Evolutionary conservation across 2,797 vertebrate species (phyloP).

Genomic region (Muscicapa comitata): DNA sequence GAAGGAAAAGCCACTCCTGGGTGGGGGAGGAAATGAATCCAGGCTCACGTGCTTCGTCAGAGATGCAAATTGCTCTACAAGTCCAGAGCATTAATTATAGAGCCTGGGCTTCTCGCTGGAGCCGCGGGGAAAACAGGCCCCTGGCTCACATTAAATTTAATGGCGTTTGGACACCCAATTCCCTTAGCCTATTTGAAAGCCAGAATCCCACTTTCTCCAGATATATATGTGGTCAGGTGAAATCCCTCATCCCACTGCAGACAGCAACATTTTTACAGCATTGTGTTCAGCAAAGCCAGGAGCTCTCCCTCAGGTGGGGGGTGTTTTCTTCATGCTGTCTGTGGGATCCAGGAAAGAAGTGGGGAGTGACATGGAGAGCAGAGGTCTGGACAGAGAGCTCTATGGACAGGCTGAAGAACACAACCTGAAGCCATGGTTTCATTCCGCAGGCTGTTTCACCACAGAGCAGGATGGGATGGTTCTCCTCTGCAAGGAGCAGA

Average conservation of each 20-base stretch:
- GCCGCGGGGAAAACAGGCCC: background rate
- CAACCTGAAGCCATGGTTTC: background rate
- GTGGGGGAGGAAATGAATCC: background rate
- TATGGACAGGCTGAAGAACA: accelerated
- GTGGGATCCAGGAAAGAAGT: accelerated
- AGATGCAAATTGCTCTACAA: slow-evolving; percentile 35
- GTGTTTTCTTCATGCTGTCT: background rate
- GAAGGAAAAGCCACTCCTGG: background rate
- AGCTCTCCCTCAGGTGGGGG: background rate
- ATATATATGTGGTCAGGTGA: background rate
- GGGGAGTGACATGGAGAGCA: accelerated
- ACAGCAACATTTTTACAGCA: background rate
- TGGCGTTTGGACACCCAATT: slow-evolving; percentile 54
- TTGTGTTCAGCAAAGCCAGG: background rate
- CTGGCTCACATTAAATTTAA: slow-evolving; percentile 46
- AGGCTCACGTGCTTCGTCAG: background rate
- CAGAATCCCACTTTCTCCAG: background rate
- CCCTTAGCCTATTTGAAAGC: slow-evolving; percentile 56
- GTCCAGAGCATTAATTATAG: slow-evolving; percentile 45
- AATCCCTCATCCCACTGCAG: background rate
- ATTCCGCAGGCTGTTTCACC: accelerated
- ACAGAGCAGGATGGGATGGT: background rate
- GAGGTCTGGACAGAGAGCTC: background rate
- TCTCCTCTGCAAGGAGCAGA: background rate
- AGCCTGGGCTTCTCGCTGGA: background rate